Evolutionary conservation across 1,140 invertebrate species (phyloP).

Genomic region (Aphidius ervi): DNA sequence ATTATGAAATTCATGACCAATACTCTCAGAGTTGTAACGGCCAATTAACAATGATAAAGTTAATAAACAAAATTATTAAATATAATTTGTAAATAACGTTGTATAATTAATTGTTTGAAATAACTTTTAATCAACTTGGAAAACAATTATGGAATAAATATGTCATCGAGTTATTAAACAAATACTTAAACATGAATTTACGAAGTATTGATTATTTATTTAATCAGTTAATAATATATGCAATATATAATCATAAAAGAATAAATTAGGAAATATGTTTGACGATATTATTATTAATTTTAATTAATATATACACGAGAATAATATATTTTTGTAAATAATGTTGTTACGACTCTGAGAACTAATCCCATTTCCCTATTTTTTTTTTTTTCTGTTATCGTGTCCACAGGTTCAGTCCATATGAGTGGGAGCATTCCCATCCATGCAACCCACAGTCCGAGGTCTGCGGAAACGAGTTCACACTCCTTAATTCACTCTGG

Average conservation of each 20-base stretch:
- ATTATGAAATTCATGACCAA: too few species aligned
- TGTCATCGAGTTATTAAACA: too few species aligned
- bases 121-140: too few species aligned
- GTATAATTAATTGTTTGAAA: too few species aligned
- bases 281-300: background rate
- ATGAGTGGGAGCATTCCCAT: constrained; percentile 85
- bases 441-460: constrained; percentile 74
- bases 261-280: too few species aligned
- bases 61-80: too few species aligned
- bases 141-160: too few species aligned
- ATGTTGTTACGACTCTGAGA: constrained; percentile 35
- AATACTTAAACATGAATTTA: too few species aligned
- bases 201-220: too few species aligned
- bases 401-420: constrained; percentile 75
- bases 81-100: too few species aligned
- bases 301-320: background rate
- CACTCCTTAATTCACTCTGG: constrained; percentile 81
- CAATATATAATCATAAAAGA: background rate
- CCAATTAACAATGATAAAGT: too few species aligned
- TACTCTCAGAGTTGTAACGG: too few species aligned
- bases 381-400: constrained; percentile 37
- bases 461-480: constrained; percentile 83
- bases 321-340: background rate
- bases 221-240: background rate
- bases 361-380: constrained; percentile 36